Evolutionary conservation across 2,113 vertebrate species (phyloP), one percentile per base, ranked within the genome.

Genomic region (Anolis sagrei): DNA sequence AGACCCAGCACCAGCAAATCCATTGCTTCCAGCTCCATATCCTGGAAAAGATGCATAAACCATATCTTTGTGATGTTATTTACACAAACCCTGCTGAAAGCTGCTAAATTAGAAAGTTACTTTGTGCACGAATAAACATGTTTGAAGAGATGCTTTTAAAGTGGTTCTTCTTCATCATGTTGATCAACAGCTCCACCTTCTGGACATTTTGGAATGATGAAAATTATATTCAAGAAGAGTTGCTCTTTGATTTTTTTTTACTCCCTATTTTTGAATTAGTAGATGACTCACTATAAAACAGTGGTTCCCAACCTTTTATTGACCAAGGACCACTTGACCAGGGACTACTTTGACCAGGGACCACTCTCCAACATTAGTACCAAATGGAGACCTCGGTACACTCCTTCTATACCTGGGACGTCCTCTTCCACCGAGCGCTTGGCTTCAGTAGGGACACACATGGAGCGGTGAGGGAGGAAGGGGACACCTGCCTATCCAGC

Each of bases 1-100:
- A 76, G 51, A 13, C 16, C 73, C 81, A 36, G 39, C 25, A 1
- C 54, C 39, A 36, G 86, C 75, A 18, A 73, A 82, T 27, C 81
- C 64, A 18, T 87, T 87, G 13, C 81, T 81, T 66, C 86, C 66
- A 73, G 54, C 51, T n/a, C 86, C 75, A 4, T 83, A 87, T 18
- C 86, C 81, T 87, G 54, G 25, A 49, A 82, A 76, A 82, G 21
- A 73, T 62, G 49, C 7, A 49, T 16, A 78, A 58, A 49, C 14
- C 49, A 72, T 34, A 48, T 14, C 16, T 82, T 58, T 72, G 36
- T 10, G 19, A 16, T 85, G 48, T 61, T 36, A 18, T 58, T 58
- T 58, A 14, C 54, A 58, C 54, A 62, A 27, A 68, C 11, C 34
- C 10, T 78, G 14, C 25, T 70, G 27, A 25, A 85, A 69, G 49